Conservation (phyloP, 2,797 vertebrate genomes). For the Lithobates pipiens region DNA sequence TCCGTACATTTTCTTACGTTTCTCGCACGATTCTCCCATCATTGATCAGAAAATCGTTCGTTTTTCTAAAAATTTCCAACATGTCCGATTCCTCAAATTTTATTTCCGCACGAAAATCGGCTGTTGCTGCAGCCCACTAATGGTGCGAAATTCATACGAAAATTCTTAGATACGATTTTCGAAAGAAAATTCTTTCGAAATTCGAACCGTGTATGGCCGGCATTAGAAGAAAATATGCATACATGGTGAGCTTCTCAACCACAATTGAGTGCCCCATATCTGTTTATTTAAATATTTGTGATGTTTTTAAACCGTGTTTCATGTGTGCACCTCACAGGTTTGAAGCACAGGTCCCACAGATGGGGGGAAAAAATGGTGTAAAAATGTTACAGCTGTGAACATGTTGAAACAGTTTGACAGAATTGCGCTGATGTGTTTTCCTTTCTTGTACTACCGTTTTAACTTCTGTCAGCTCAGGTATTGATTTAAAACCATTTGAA, state of each 20-base stretch:
- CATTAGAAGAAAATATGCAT: conserved; percentile 37
- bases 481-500: conserved; percentile 10
- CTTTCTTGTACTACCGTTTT: conserved; percentile 15
- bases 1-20: no score
- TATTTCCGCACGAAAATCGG: no score
- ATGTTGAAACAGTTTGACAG: conserved; percentile 42
- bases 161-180: no score
- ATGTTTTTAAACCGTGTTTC: conserved; percentile 21
- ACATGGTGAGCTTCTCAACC: conserved; percentile 13
- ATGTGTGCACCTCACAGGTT: conserved; percentile 3
- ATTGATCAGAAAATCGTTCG: no score
- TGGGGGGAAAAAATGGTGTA: conserved; percentile 30
- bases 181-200: no score
- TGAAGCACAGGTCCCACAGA: background rate
- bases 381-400: conserved; percentile 49
- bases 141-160: no score
- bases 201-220: no score
- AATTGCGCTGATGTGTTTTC: conserved; percentile 26
- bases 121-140: no score
- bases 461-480: conserved; percentile 28
- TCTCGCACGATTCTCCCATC: no score
- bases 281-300: conserved; percentile 42
- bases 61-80: no score
- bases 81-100: no score
- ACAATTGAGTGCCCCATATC: conserved; percentile 18